phyloP scores from a whole-genome alignment of 2,113 vertebrate species.

The Pteropus alecto region DNA sequence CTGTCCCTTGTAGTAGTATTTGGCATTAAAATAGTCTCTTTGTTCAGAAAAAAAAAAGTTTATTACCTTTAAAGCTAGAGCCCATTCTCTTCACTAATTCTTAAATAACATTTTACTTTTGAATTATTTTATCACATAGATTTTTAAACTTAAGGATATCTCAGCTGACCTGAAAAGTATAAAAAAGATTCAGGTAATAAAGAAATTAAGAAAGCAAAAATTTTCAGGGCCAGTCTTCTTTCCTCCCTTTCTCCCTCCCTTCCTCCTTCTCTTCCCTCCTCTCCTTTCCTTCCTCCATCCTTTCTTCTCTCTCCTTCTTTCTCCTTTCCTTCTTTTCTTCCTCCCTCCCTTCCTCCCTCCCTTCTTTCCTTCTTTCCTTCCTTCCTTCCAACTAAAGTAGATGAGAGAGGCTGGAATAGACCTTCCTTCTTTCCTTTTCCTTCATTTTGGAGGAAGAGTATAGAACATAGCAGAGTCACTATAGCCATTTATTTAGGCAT shows the following conservation, averaged over 20 bases:
- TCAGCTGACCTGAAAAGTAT: neutral
- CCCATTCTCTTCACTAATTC: neutral
- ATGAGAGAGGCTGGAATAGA: too few species aligned
- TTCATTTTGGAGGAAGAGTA: neutral
- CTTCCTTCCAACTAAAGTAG: too few species aligned
- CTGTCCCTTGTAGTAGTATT: neutral
- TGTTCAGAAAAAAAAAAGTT: neutral
- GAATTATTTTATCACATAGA: neutral
- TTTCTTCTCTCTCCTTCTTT: neutral
- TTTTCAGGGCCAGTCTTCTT: neutral
- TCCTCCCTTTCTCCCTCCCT: neutral
- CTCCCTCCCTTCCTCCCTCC: neutral
- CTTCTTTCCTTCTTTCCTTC: neutral
- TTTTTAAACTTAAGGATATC: neutral
- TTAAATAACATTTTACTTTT: neutral
- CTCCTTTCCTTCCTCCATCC: neutral
- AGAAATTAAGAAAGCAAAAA: neutral
- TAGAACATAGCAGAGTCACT: neutral
- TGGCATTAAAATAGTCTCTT: neutral
- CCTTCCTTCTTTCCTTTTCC: neutral
- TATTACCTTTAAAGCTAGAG: neutral
- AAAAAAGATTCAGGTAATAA: neutral
- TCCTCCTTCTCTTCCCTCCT: neutral
- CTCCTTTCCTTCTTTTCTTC: neutral
- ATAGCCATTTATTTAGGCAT: neutral